Conservation (phyloP, 2,113 vertebrate genomes). For the Monopterus albus region DNA sequence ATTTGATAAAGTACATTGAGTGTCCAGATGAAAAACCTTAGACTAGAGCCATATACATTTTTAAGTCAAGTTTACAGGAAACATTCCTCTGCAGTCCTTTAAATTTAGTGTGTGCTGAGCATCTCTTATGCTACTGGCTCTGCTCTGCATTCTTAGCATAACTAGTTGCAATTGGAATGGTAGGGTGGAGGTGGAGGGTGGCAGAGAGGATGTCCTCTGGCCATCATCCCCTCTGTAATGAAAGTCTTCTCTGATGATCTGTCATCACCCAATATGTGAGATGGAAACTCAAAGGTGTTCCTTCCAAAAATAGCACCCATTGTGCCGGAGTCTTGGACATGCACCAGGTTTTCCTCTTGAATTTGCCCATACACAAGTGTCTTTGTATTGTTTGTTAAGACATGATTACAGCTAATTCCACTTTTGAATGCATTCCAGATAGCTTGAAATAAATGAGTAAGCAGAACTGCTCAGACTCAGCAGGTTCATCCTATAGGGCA, state of each 20-base stretch:
- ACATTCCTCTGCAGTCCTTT: not conserved
- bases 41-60: not conserved
- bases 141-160: constrained; percentile 49
- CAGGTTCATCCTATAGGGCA: constrained; percentile 53
- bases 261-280: constrained; percentile 59
- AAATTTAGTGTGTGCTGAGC: not conserved
- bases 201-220: constrained; percentile 52
- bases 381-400: constrained; percentile 71
- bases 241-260: constrained; percentile 65
- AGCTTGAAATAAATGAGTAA: constrained; percentile 39
- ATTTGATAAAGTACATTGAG: constrained; percentile 10
- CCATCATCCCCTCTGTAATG: constrained; percentile 61
- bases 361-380: constrained; percentile 66
- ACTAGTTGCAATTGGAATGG: constrained; percentile 20
- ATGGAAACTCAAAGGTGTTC: constrained; percentile 68
- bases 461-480: constrained; percentile 29
- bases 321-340: constrained; percentile 69
- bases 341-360: constrained; percentile 62
- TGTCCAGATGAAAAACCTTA: not conserved
- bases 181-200: constrained; percentile 17
- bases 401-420: constrained; percentile 69
- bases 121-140: not conserved
- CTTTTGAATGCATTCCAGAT: constrained; percentile 66
- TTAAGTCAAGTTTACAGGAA: not conserved
- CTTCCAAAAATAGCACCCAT: constrained; percentile 78